Percentiles rank a stretch among this genome's conserved stretches.
Evolutionary conservation across 2,888 invertebrate species (phyloP).

Genomic region (Machimus atricapillus): DNA sequence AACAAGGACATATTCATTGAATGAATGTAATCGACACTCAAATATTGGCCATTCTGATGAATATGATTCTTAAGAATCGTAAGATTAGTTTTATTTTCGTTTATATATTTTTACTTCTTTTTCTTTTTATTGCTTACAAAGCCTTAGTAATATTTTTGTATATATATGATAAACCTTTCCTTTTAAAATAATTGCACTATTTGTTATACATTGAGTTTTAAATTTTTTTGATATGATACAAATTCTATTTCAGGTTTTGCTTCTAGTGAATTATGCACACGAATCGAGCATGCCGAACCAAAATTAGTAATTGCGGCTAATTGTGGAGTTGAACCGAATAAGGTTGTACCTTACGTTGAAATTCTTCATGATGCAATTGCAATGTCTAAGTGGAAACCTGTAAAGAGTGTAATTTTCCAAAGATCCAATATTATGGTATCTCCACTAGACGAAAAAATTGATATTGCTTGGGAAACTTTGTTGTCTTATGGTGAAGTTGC

Average conservation of each 20-base stretch:
- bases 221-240: not conserved
- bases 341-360: constrained; percentile 68
- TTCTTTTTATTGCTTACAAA: too few species aligned
- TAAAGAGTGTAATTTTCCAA: constrained; percentile 84
- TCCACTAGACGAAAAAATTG: constrained; percentile 69
- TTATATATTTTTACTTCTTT: too few species aligned
- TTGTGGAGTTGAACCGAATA: constrained; percentile 88
- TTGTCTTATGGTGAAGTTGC: constrained; percentile 71
- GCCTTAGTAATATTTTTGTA: too few species aligned
- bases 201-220: not conserved
- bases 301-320: constrained; percentile 89
- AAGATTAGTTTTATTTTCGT: too few species aligned
- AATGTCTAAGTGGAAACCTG: constrained; percentile 75
- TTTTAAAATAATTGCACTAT: too few species aligned
- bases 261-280: constrained; percentile 81
- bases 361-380: constrained; percentile 70
- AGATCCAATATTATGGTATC: constrained; percentile 73
- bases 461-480: constrained; percentile 80
- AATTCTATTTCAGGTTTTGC: constrained; percentile 74
- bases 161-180: too few species aligned
- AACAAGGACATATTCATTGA: too few species aligned
- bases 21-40: too few species aligned
- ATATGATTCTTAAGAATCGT: too few species aligned
- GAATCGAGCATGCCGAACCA: constrained; percentile 89
- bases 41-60: too few species aligned